phyloP scores from a whole-genome alignment of 2,113 vertebrate genomes.

The Triplophysa rosa region DNA sequence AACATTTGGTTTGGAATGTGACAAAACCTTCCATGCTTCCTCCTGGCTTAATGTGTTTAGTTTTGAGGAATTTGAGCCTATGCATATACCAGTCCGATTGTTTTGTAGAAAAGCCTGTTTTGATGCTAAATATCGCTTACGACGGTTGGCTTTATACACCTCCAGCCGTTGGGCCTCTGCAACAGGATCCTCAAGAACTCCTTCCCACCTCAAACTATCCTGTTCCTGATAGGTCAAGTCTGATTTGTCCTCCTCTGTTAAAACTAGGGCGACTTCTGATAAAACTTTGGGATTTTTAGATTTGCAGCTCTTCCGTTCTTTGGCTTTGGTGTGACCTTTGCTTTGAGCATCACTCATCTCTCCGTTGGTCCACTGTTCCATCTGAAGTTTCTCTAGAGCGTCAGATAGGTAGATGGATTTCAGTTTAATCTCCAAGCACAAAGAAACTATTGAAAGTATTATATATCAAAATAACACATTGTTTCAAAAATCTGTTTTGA shows the following conservation, averaged over 20 bases:
- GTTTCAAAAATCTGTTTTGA: neutral
- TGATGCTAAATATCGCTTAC: constrained; percentile 76
- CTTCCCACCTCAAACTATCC: constrained; percentile 84
- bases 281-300: constrained; percentile 45
- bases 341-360: constrained; percentile 45
- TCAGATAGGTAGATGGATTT: constrained; percentile 27
- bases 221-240: constrained; percentile 57
- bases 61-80: constrained; percentile 14
- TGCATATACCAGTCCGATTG: neutral
- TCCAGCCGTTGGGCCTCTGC: constrained; percentile 80
- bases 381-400: constrained; percentile 66
- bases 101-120: constrained; percentile 64
- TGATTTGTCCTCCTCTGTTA: constrained; percentile 26
- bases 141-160: constrained; percentile 77
- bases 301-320: constrained; percentile 38
- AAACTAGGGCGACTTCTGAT: neutral
- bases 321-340: constrained; percentile 40
- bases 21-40: constrained; percentile 4
- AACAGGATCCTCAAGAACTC: constrained; percentile 75
- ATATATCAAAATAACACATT: neutral
- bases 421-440: constrained; percentile 9
- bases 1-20: neutral
- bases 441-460: neutral
- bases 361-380: constrained; percentile 40
- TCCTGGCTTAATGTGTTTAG: neutral